These are phyloP conservation scores for Microctenopoma steveboyesi DNA, from an alignment of 2,797 vertebrate species.

Conservation along the genomic window DNA sequence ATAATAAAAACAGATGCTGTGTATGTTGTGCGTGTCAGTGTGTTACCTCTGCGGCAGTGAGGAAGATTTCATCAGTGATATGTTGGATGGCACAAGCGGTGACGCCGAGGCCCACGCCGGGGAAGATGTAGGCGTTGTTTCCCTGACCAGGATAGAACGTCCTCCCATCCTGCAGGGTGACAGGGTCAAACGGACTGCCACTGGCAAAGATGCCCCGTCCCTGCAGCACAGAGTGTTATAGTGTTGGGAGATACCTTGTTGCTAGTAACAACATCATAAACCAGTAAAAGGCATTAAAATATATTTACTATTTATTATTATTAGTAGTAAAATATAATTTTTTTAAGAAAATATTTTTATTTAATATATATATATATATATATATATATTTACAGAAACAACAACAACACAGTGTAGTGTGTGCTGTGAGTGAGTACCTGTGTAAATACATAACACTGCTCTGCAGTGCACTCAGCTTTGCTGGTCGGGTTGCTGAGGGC, in stretches of 20 bases:
- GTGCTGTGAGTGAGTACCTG: conserved; percentile 80
- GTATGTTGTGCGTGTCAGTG: not conserved
- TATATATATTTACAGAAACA: no score
- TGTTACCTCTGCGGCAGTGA: conserved; percentile 92
- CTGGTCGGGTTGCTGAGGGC: conserved; percentile 98
- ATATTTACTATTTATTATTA: no score
- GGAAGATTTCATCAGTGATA: conserved; percentile 89
- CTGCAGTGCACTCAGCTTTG: conserved; percentile 97
- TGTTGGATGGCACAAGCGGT: conserved; percentile 87
- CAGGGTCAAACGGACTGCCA: conserved; percentile 94
- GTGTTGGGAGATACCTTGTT: not conserved
- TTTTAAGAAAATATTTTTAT: no score
- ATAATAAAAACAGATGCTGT: not conserved
- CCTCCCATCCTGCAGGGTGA: conserved; percentile 89
- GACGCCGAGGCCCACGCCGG: conserved; percentile 92
- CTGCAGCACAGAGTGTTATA: conserved; percentile 70
- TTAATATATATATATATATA: no score
- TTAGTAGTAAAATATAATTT: no score
- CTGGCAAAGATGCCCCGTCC: conserved; percentile 95
- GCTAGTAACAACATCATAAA: no score
- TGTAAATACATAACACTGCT: conserved; percentile 93
- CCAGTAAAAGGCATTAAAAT: no score
- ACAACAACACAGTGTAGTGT: no score
- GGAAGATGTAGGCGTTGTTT: conserved; percentile 98
- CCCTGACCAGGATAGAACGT: conserved; percentile 94